A percentile compares a stretch with the other conserved stretches of the same genome.
Conservation (phyloP, 2,113 vertebrate species). For the Carollia perspicillata region DNA sequence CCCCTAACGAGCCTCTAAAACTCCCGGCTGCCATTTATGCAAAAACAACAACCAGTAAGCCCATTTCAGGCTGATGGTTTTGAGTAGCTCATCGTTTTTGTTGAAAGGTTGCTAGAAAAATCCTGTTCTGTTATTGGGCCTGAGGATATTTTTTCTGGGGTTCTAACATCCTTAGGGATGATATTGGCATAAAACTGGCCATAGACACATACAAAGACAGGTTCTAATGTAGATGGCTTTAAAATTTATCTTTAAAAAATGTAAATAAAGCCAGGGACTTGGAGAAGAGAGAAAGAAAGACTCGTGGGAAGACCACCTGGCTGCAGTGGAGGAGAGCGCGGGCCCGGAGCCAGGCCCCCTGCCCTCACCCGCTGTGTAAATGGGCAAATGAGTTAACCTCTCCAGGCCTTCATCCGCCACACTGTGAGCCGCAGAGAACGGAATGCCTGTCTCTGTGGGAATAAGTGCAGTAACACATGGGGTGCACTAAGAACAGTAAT, state of each 20-base stretch:
- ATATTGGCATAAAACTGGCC: not conserved
- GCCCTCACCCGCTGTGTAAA: fast-evolving
- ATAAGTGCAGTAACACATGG: not conserved
- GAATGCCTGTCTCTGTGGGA: not conserved
- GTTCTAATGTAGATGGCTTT: not conserved
- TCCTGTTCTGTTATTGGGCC: not conserved
- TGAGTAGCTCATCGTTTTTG: not conserved
- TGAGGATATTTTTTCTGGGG: not conserved
- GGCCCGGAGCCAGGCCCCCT: not conserved
- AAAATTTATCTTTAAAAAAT: not conserved
- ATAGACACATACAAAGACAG: not conserved
- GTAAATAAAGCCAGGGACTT: not conserved
- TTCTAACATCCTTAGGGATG: not conserved
- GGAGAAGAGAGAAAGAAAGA: not conserved
- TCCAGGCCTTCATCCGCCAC: not conserved
- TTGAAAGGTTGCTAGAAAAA: not conserved
- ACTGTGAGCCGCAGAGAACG: not conserved
- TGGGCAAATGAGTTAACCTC: not conserved
- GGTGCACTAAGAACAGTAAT: not conserved
- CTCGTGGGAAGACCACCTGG: not conserved
- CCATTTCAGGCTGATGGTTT: not conserved
- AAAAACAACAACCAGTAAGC: not conserved
- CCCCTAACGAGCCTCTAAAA: not conserved
- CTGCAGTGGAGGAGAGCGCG: not conserved
- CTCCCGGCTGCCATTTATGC: not conserved